phyloP scores from a whole-genome alignment of 92 coral and sea anemone genomes.

The Epizoanthus ramosus region DNA sequence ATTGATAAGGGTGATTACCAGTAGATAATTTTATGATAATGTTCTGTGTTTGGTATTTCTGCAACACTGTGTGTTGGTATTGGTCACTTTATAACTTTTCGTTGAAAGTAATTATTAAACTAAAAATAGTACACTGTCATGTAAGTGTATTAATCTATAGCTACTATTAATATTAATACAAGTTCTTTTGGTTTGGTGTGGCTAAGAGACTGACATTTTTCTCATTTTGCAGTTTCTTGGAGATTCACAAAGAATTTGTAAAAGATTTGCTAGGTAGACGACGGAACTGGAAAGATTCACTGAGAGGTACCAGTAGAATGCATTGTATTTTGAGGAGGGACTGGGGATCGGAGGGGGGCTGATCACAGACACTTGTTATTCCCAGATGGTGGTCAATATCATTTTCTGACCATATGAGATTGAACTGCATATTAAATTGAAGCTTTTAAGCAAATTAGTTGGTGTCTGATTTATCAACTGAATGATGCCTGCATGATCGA shows the following conservation, averaged over 20 bases:
- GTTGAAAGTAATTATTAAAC: no score
- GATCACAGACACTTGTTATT: no score
- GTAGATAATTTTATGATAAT: no score
- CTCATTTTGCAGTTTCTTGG: slow-evolving; percentile 76
- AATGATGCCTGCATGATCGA: no score
- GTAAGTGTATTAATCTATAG: no score
- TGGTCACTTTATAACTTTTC: no score
- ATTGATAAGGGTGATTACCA: no score
- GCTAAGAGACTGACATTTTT: not conserved
- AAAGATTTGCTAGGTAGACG: slow-evolving; percentile 90
- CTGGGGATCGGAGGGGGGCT: no score
- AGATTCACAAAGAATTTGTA: slow-evolving; percentile 95
- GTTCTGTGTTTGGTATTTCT: no score
- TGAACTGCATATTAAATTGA: not conserved
- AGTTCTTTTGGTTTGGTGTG: not conserved
- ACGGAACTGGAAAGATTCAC: slow-evolving; percentile 86
- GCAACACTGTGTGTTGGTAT: no score
- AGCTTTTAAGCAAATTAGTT: not conserved
- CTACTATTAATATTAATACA: not conserved
- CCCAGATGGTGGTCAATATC: no score
- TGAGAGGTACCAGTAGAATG: slow-evolving; percentile 63
- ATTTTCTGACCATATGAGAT: not conserved
- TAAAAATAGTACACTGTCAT: no score
- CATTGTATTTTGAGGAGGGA: not conserved
- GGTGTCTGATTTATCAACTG: not conserved